A percentile compares a stretch with the other conserved stretches of the same genome.
Evolutionary conservation across 2,888 invertebrate genomes (phyloP).

Genomic region (Limnephilus marmoratus): DNA sequence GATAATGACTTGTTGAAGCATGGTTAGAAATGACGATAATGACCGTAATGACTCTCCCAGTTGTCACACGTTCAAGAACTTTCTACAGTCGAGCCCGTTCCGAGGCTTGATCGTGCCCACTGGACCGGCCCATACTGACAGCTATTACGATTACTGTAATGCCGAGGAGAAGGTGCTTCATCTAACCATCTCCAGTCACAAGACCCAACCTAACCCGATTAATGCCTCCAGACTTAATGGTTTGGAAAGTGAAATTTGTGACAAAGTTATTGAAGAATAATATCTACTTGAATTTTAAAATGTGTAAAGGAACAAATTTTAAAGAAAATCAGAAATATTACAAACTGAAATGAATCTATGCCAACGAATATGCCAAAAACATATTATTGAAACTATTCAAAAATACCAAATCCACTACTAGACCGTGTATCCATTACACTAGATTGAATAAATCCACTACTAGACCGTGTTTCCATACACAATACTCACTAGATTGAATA

Average conservation of each 20-base stretch:
- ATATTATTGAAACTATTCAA: too few species aligned
- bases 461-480: too few species aligned
- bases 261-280: not conserved
- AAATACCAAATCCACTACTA: too few species aligned
- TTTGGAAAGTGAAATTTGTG: constrained; percentile 9
- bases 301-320: too few species aligned
- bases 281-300: too few species aligned
- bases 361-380: too few species aligned
- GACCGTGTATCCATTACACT: too few species aligned
- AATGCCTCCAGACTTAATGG: constrained; percentile 9
- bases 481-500: too few species aligned
- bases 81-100: constrained; percentile 28
- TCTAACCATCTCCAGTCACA: not conserved
- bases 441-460: too few species aligned
- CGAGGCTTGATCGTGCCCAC: not conserved
- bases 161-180: not conserved
- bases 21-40: not conserved
- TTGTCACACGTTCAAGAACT: constrained; percentile 21
- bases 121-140: not conserved
- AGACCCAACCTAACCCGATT: not conserved
- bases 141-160: not conserved
- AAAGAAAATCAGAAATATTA: too few species aligned
- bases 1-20: not conserved
- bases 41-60: not conserved
- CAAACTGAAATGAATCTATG: too few species aligned